These are phyloP conservation scores for Luperina nickerlii DNA, from an alignment of 2,888 invertebrate genomes.

Conservation along the genomic window DNA sequence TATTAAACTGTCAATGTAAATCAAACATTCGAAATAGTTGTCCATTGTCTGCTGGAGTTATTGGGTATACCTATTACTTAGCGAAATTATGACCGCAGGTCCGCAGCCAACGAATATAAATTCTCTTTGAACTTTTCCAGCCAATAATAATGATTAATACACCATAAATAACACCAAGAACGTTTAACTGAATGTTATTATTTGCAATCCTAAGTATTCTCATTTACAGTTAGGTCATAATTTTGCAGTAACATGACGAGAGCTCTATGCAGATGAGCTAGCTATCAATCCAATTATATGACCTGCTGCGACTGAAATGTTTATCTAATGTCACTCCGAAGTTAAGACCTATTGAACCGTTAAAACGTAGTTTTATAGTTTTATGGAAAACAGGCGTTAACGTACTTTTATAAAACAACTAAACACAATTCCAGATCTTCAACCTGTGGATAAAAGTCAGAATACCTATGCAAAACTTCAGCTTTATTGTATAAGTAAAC, in stretches of 20 bases:
- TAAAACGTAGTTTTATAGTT: background rate
- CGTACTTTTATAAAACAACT: background rate
- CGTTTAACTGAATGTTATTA: conserved; percentile 12
- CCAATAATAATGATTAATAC: conserved; percentile 38
- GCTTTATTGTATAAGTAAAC: conserved; percentile 69
- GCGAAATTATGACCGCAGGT: conserved; percentile 21
- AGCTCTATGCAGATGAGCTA: background rate
- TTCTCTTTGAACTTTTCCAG: conserved; percentile 28
- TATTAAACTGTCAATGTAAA: conserved; percentile 40
- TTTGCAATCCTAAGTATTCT: background rate
- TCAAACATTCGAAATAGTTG: conserved; percentile 49
- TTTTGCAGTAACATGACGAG: background rate
- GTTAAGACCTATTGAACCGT: background rate
- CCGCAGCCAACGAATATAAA: conserved; percentile 19
- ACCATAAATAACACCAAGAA: conserved; percentile 19
- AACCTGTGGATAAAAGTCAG: background rate
- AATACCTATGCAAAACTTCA: conserved; percentile 55
- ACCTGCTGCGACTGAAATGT: background rate
- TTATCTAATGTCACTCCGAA: background rate
- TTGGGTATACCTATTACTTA: conserved; percentile 15
- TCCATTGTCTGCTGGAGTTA: conserved; percentile 40
- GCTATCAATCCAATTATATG: background rate
- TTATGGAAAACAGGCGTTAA: background rate
- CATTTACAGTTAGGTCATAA: background rate
- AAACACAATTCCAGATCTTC: background rate